Base-by-base conservation (phyloP, 2,113 vertebrate genomes). In the Aptenodytes patagonicus region DNA sequence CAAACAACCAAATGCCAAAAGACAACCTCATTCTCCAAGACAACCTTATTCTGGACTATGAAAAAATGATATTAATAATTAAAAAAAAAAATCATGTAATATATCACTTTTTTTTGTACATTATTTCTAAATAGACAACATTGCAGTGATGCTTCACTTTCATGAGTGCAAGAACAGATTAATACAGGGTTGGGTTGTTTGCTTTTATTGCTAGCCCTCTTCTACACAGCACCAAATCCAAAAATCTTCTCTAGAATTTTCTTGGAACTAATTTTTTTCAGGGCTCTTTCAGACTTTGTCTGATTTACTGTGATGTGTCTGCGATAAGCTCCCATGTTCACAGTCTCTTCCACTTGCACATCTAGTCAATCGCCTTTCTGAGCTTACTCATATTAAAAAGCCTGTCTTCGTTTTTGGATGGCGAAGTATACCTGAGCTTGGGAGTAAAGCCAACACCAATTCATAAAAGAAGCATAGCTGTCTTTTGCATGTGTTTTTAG, bases 361-460 rank as follows among this genome's bases (percentile, higher is more conserved):
- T 54, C 40, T 20, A 75, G 19, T 44, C 46, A 70, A 40, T 40
- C 9, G 2, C 19, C 18, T n/a, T n/a, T 65, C 34, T 52, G 58
- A 70, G 58, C 14, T 55, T 28, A 26, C n/a, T 69, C 22, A 8
- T 22, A 65, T 15, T 42, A 60, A 65, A 66, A 90, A 54, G 6
- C 5, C 6, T 1, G 2, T 18, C 62, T 72, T 75, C 20, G 21
- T 57, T 81, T 81, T 93, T 0, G 0, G 22, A 18, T 28, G 18
- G 24, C 14, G 44, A 77, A 18, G 20, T 24, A 7, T 3, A 72
- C 24, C 26, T 24, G 32, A 72, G 47, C 42, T 55, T 4, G 21
- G n/a, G 22, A 80, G 19, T 13, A 57, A 71, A 71, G 32, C 62
- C 52, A 88, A 36, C 20, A 20, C 3, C 5, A 26, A 20, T 10